Evolutionary conservation across 2,113 vertebrate species (phyloP).

Genomic region (Addax nasomaculatus): DNA sequence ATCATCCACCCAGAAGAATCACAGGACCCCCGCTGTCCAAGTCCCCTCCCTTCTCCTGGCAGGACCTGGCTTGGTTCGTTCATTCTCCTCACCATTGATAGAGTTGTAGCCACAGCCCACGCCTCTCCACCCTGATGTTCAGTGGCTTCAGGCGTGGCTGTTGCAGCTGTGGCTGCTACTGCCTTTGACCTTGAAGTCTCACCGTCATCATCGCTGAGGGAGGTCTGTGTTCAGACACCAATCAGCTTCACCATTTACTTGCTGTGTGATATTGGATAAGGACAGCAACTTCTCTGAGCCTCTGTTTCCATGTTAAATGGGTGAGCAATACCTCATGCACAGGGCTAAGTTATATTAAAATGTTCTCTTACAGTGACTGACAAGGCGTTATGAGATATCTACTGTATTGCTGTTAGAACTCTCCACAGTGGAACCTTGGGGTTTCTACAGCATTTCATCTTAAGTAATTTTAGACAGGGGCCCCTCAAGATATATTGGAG

Average conservation of each 20-base stretch:
- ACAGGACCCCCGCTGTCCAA: neutral
- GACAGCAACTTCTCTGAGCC: neutral
- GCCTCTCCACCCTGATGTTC: neutral
- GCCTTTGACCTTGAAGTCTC: neutral
- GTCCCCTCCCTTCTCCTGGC: neutral
- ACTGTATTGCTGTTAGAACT: rapidly evolving
- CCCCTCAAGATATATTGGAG: neutral
- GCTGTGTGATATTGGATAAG: neutral
- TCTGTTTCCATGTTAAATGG: neutral
- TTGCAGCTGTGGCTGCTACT: too few species aligned
- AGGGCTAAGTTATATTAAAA: neutral
- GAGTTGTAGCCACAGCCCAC: neutral
- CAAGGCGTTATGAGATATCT: neutral
- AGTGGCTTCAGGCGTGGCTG: neutral
- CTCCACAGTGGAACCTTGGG: neutral
- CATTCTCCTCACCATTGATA: rapidly evolving
- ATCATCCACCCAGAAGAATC: neutral
- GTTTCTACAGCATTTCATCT: neutral
- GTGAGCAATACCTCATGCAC: neutral
- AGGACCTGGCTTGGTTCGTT: neutral
- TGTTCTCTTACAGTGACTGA: neutral
- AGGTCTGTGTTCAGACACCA: neutral
- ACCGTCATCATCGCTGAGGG: neutral
- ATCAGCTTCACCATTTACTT: neutral
- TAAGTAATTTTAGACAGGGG: neutral